Evolutionary conservation across 2,888 invertebrate genomes (phyloP).

Genomic region (Phengaris alcon): DNA sequence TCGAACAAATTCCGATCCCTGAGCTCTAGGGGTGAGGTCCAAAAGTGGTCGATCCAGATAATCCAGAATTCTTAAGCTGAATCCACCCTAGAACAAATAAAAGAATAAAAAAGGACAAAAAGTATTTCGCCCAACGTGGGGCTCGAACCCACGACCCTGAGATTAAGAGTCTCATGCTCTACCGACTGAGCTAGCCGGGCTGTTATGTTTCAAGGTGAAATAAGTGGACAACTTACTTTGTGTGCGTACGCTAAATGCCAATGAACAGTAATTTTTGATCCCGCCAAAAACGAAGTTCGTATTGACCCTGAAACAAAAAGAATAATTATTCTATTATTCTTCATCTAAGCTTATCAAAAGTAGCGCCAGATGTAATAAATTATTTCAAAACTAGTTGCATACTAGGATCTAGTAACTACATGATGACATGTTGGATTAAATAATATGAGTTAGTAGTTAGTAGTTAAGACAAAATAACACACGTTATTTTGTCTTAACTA

Average conservation of each 20-base stretch:
- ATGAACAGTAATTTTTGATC: conserved; percentile 91
- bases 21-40: conserved; percentile 90
- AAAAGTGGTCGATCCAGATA: conserved; percentile 89
- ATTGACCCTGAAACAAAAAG: conserved; percentile 82
- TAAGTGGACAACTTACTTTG: conserved; percentile 66
- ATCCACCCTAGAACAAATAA: conserved; percentile 87
- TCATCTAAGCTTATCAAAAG: no score
- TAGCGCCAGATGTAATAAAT: no score
- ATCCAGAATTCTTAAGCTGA: conserved; percentile 92
- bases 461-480: no score
- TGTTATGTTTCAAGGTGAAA: fast-evolving
- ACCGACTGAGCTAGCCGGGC: conserved; percentile 80
- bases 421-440: no score
- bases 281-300: conserved; percentile 88
- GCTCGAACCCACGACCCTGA: conserved; percentile 83
- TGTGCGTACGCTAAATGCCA: conserved; percentile 98
- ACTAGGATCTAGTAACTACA: no score
- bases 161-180: conserved; percentile 83
- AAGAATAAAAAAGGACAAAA: conserved; percentile 31
- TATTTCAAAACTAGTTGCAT: no score
- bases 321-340: conserved; percentile 29
- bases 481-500: no score
- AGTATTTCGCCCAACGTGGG: conserved; percentile 76
- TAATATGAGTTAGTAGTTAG: no score
- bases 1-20: conserved; percentile 88